Base-by-base conservation (phyloP, 92 coral and sea anemone genomes). In the Porites divaricata region DNA sequence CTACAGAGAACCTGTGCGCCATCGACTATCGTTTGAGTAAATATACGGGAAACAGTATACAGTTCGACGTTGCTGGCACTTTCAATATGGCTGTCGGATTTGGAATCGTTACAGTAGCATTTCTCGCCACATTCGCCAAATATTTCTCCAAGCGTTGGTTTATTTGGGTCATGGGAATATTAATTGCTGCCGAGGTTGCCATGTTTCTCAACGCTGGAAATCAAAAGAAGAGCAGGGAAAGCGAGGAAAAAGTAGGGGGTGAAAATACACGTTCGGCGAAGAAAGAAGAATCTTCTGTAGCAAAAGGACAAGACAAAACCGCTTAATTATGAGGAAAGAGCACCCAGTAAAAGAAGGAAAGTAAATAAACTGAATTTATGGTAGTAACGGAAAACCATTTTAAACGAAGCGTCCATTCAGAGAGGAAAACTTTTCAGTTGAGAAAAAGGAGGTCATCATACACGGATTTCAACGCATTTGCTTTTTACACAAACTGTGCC, bases 141-240 rank as follows among this genome's bases (percentile, higher is more conserved):
- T 87, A 83, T 79, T 74, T 87, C 79, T 83, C 89, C 50, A 87
- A 87, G 69, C 74, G 88, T 15, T 91, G 94, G 94, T 91, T 91
- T 41, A 19, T 91, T 1, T 91, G 86, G 86, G 26, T 91, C n/a
- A 91, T 91, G 74, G 51, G 76, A 13, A 19, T 77, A 8, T 52
- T 91, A 16, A 87, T 91, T 41, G 91, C 89, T 14, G 23, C 83
- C 16, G 91, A 77, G 35, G 82, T 88, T n/a, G 91, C 84, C 13
- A 89, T 91, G 85, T 85, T 91, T 35, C 56, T 87, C 23, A 91
- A 91, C 70, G 89, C 85, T 28, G 81, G 79, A 13, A 82, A 41
- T n/a, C 67, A 70, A 41, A 81, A 73, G 63, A 76, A 58, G 23
- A 5, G 41, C 7, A 64, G 54, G 4, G 68, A n/a, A n/a, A 73